A percentile compares a stretch with the other conserved stretches of the same genome.
Evolutionary conservation across 2,888 invertebrate genomes (phyloP).

Genomic region (Opisthograptis luteolata): DNA sequence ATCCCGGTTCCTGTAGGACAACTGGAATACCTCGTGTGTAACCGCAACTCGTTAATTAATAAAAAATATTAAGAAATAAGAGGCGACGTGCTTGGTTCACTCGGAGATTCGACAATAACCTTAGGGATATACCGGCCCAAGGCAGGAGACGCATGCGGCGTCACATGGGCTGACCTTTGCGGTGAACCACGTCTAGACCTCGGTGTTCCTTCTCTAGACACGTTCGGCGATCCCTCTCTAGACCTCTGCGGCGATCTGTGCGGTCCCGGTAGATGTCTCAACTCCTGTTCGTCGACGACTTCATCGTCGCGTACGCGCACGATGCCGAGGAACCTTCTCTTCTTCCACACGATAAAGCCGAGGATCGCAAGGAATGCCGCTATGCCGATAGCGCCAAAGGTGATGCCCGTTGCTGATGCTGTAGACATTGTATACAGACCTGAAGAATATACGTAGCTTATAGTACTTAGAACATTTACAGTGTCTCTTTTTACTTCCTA

Average conservation of each 20-base stretch:
- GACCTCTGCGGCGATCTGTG: constrained; percentile 33
- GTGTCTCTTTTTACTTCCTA: too few species aligned
- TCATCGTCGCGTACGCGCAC: constrained; percentile 27
- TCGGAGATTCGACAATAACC: constrained; percentile 60
- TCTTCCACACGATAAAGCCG: constrained; percentile 65
- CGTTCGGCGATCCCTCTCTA: not conserved
- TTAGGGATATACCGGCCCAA: constrained; percentile 41
- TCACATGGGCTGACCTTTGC: not conserved
- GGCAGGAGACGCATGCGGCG: not conserved
- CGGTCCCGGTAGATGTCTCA: constrained; percentile 36
- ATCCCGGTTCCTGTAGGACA: too few species aligned
- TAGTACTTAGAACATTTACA: constrained; percentile 28
- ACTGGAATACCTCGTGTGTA: too few species aligned
- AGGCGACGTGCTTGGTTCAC: constrained; percentile 48
- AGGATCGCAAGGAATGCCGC: constrained; percentile 50
- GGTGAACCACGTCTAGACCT: constrained; percentile 9
- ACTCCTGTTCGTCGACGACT: constrained; percentile 53
- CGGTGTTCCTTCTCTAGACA: not conserved
- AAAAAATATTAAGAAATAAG: not conserved
- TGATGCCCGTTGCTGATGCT: constrained; percentile 70
- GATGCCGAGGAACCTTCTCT: constrained; percentile 55
- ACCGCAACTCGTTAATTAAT: too few species aligned
- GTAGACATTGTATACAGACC: constrained; percentile 71
- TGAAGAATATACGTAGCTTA: constrained; percentile 30
- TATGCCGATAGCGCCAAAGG: constrained; percentile 60